Evolutionary conservation across 2,888 invertebrate species (phyloP).

Genomic region (Nephrotoma flavescens): DNA sequence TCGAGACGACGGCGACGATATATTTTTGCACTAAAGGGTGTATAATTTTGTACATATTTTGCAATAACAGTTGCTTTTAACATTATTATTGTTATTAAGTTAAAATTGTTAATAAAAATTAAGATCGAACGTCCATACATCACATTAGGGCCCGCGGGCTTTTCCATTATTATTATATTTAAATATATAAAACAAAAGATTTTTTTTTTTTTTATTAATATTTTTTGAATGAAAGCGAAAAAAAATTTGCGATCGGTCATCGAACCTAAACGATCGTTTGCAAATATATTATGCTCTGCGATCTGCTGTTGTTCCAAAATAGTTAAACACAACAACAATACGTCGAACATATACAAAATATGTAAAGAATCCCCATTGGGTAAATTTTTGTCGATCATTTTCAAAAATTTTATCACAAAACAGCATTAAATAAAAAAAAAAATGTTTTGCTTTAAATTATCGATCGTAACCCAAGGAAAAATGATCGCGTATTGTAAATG

Average conservation of each 20-base stretch:
- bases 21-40: conserved; percentile 13
- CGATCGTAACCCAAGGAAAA: background rate
- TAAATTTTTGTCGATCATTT: background rate
- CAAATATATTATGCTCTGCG: background rate
- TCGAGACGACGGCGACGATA: background rate
- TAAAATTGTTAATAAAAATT: conserved; percentile 12
- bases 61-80: conserved; percentile 20
- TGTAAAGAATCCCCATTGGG: background rate
- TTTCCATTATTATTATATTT: background rate
- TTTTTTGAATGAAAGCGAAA: background rate
- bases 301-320: background rate
- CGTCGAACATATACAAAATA: background rate
- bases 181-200: background rate
- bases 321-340: background rate
- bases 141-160: conserved; percentile 16
- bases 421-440: background rate
- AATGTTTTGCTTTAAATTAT: background rate
- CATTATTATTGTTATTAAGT: conserved; percentile 10
- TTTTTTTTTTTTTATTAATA: background rate
- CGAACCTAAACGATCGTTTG: background rate
- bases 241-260: background rate
- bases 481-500: background rate
- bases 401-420: background rate
- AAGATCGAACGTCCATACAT: conserved; percentile 18
- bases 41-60: conserved; percentile 16